Percentiles rank a stretch among this genome's conserved stretches.
These are phyloP conservation scores for Polyommatus icarus DNA, from an alignment of 2,888 invertebrate genomes.

Conservation along the genomic window DNA sequence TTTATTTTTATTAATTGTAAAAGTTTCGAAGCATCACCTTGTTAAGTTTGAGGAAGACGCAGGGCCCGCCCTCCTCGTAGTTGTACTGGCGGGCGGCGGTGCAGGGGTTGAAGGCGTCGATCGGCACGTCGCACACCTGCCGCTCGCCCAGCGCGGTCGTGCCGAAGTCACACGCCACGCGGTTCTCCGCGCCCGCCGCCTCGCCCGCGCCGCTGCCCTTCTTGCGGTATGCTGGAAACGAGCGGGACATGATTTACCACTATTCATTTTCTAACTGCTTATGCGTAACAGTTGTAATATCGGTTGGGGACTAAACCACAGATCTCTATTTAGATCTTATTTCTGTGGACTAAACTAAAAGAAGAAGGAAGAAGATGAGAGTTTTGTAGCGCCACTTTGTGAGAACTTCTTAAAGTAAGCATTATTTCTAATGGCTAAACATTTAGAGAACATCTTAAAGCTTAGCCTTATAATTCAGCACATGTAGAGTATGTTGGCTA, in stretches of 20 bases:
- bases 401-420: too few relatives aligned
- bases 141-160: conserved; percentile 81
- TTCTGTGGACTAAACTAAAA: not conserved
- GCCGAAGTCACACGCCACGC: conserved; percentile 83
- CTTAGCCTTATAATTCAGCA: too few relatives aligned
- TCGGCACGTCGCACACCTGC: conserved; percentile 91
- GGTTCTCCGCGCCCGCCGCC: conserved; percentile 78
- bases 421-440: too few relatives aligned
- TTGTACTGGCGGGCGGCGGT: conserved; percentile 89
- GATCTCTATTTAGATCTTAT: too few relatives aligned
- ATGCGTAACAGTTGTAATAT: too few relatives aligned
- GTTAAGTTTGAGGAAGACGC: conserved; percentile 98
- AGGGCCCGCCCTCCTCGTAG: conserved; percentile 92
- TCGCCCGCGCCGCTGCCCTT: conserved; percentile 71
- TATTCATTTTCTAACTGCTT: too few relatives aligned
- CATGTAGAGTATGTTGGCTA: too few relatives aligned
- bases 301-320: not conserved
- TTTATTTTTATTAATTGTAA: not conserved
- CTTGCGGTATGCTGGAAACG: conserved; percentile 68
- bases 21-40: conserved; percentile 81
- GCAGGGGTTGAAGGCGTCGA: conserved; percentile 88
- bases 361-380: too few relatives aligned
- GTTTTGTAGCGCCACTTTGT: too few relatives aligned
- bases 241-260: not conserved
- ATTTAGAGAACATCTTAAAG: too few relatives aligned